phyloP scores from a whole-genome alignment of 2,888 invertebrate species.

The Meiosimyza platycephala region DNA sequence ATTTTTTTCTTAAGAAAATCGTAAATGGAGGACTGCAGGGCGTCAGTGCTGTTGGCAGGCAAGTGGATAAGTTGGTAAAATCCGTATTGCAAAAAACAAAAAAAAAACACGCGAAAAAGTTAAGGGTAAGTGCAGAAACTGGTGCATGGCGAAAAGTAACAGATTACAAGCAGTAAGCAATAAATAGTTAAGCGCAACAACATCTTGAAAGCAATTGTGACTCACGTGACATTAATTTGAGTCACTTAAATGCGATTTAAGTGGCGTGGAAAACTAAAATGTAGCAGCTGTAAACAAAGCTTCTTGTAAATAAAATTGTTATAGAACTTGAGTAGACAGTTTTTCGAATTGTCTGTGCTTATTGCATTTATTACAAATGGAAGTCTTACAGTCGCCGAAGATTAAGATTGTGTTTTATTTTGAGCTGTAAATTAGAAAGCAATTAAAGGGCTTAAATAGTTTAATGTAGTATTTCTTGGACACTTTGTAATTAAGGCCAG shows the following conservation, averaged over 20 bases:
- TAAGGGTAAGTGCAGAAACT: background rate
- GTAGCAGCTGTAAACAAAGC: background rate
- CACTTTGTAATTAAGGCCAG: too few relatives aligned
- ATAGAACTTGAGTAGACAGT: too few relatives aligned
- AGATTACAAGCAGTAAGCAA: slow-evolving; percentile 25
- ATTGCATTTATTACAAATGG: too few relatives aligned
- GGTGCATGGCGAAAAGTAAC: slow-evolving; percentile 1
- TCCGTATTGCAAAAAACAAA: background rate
- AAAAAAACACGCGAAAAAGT: background rate
- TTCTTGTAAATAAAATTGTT: background rate
- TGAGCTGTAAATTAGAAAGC: too few relatives aligned
- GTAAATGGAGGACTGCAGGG: background rate
- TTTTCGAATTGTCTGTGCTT: too few relatives aligned
- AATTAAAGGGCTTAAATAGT: too few relatives aligned
- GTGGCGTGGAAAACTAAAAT: slow-evolving; percentile 1
- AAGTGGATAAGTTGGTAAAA: slow-evolving; percentile 3
- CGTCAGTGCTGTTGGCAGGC: background rate
- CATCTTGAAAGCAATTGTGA: slow-evolving; percentile 10
- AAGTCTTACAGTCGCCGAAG: too few relatives aligned
- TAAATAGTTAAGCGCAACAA: slow-evolving; percentile 6
- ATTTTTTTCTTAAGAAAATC: background rate
- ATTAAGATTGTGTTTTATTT: too few relatives aligned
- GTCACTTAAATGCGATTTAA: slow-evolving; percentile 29
- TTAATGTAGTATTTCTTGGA: too few relatives aligned
- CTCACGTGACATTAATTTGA: slow-evolving; percentile 33